Conservation (phyloP, 2,888 invertebrate species). For the Liopterus haemorrhoidalis region DNA sequence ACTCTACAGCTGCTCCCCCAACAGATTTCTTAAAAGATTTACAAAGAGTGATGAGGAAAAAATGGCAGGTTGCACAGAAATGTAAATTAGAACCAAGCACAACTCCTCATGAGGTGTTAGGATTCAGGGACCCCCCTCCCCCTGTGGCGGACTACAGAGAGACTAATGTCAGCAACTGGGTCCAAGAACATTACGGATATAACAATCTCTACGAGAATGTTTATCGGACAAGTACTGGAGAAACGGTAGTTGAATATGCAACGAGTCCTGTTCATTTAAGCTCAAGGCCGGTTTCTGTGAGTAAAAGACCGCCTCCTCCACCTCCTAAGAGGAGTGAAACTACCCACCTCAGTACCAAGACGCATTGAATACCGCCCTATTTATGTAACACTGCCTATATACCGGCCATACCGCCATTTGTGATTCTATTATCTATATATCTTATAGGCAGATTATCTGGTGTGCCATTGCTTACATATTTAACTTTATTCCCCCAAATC, state of each 20-base stretch:
- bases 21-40: conserved; percentile 81
- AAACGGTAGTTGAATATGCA: conserved; percentile 48
- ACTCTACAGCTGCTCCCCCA: conserved; percentile 67
- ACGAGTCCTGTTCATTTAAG: conserved; percentile 42
- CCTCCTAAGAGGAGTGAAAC: conserved; percentile 85
- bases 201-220: conserved; percentile 76
- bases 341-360: conserved; percentile 65
- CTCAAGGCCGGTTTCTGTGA: conserved; percentile 31
- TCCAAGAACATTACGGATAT: conserved; percentile 76
- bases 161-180: conserved; percentile 84
- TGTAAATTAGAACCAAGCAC: conserved; percentile 83
- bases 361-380: conserved; percentile 38
- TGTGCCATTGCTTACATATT: conserved; percentile 37
- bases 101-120: conserved; percentile 85
- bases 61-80: conserved; percentile 90
- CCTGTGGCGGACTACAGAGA: conserved; percentile 68
- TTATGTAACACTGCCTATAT: conserved; percentile 18
- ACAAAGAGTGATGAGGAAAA: conserved; percentile 87
- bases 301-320: conserved; percentile 76
- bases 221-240: conserved; percentile 46
- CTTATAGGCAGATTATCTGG: conserved; percentile 37
- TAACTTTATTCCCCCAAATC: too few species aligned
- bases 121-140: conserved; percentile 75
- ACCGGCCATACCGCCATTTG: conserved; percentile 21
- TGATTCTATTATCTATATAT: conserved; percentile 19